Conservation (phyloP, 2,797 vertebrate genomes). For the Rhynchotus rufescens region DNA sequence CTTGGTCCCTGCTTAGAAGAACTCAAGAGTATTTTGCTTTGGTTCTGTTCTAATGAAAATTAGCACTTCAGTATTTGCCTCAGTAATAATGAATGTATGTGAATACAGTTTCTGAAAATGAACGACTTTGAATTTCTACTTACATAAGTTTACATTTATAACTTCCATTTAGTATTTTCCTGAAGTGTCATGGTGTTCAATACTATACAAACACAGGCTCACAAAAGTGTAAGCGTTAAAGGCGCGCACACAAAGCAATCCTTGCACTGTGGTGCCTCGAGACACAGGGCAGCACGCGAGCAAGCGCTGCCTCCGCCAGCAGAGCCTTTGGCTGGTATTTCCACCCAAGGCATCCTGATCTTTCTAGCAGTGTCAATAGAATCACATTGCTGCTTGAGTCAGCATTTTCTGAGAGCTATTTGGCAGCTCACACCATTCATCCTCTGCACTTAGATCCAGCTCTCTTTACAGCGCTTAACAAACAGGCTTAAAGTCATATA, state of each 20-base stretch:
- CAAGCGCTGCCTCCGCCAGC: neutral
- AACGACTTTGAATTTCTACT: neutral
- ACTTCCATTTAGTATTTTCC: neutral
- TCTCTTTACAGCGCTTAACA: slow-evolving; percentile 23
- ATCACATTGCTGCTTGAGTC: slow-evolving; percentile 64
- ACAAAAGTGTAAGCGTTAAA: neutral
- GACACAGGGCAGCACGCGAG: neutral
- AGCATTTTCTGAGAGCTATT: slow-evolving; percentile 59
- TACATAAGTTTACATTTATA: neutral
- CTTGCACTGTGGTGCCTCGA: neutral
- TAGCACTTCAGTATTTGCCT: neutral
- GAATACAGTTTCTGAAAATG: neutral
- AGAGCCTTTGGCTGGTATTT: slow-evolving; percentile 57
- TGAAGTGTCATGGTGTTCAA: neutral
- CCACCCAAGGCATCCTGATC: slow-evolving; percentile 60
- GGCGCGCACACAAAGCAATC: neutral
- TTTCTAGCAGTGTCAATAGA: slow-evolving; percentile 69
- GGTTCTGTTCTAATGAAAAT: neutral
- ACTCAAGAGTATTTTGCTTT: accelerated
- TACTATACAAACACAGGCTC: neutral
- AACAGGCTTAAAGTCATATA: neutral
- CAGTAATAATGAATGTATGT: neutral
- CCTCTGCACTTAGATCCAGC: slow-evolving; percentile 18
- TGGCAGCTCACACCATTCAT: slow-evolving; percentile 51
- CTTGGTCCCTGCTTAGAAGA: neutral